Conservation (phyloP, 1,140 invertebrate species). For the Anastatus disparis region DNA sequence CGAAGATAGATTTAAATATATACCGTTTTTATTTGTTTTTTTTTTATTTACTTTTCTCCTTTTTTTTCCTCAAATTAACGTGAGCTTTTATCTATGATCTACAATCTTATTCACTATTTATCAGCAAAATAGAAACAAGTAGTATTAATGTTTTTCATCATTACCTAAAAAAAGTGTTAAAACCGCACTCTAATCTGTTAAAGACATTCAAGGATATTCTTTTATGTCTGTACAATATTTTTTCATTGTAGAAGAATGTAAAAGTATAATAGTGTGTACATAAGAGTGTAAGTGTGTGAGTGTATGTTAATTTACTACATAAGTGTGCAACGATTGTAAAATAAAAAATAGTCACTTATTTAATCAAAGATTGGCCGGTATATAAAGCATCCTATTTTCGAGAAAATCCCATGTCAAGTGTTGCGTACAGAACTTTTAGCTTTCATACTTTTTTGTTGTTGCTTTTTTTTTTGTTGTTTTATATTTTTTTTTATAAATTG, state of each 20-base stretch:
- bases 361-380: constrained; percentile 25
- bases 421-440: constrained; percentile 42
- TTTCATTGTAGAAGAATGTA: constrained; percentile 28
- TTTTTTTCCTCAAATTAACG: constrained; percentile 4
- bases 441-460: constrained; percentile 41
- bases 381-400: constrained; percentile 30
- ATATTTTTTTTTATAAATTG: constrained; percentile 43
- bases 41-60: constrained; percentile 18
- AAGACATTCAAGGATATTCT: background rate
- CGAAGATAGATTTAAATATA: constrained; percentile 50
- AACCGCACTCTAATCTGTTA: constrained; percentile 15
- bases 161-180: constrained; percentile 15
- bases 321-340: constrained; percentile 13
- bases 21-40: constrained; percentile 50
- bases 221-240: background rate
- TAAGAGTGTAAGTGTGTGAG: background rate
- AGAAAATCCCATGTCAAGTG: constrained; percentile 34
- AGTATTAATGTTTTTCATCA: background rate
- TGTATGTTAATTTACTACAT: too few species aligned
- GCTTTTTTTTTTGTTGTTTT: too few species aligned
- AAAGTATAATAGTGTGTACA: constrained; percentile 10
- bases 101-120: background rate
- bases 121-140: constrained; percentile 10
- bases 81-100: constrained; percentile 12
- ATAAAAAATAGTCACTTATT: constrained; percentile 12